A percentile compares a stretch with the other conserved stretches of the same genome.
These are phyloP conservation scores for Argentina silus DNA, from an alignment of 2,797 vertebrate species.

Conservation along the genomic window DNA sequence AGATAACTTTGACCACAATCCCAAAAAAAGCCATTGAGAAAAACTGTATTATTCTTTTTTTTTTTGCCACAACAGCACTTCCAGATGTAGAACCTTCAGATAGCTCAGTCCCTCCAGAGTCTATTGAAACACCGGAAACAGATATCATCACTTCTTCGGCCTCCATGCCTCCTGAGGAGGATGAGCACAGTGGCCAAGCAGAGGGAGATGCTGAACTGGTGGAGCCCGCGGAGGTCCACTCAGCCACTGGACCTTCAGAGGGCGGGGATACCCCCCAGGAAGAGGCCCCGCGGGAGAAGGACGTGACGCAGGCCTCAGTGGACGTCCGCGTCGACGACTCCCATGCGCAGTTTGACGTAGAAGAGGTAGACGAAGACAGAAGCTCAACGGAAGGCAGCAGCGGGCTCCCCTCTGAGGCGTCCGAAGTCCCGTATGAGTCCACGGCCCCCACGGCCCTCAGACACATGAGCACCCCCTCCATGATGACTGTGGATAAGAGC, in stretches of 20 bases:
- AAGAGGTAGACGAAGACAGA: not conserved
- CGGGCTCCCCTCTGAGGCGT: conserved; percentile 59
- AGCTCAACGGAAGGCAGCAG: conserved; percentile 33
- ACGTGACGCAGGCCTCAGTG: not conserved
- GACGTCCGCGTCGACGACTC: conserved; percentile 32
- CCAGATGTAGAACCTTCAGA: conserved; percentile 26
- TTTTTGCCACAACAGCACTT: conserved; percentile 27
- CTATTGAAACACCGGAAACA: conserved; percentile 5
- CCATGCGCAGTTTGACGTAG: conserved; percentile 43
- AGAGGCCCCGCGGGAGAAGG: conserved; percentile 38
- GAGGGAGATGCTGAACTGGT: conserved; percentile 31
- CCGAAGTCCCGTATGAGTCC: conserved; percentile 61
- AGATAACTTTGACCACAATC: too few species aligned
- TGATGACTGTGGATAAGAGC: conserved; percentile 73
- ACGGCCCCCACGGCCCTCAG: conserved; percentile 72
- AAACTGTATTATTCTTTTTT: too few species aligned
- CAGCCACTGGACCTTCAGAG: conserved; percentile 34
- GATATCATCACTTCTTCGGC: conserved; percentile 8
- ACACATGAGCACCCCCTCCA: conserved; percentile 80
- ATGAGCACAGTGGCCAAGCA: conserved; percentile 24
- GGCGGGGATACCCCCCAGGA: not conserved
- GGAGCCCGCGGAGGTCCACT: conserved; percentile 3
- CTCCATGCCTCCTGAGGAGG: conserved; percentile 31
- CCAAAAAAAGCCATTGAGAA: too few species aligned
- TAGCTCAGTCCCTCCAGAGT: not conserved